Conservation (phyloP, 1,140 invertebrate genomes). For the Saxidomus purpurata region DNA sequence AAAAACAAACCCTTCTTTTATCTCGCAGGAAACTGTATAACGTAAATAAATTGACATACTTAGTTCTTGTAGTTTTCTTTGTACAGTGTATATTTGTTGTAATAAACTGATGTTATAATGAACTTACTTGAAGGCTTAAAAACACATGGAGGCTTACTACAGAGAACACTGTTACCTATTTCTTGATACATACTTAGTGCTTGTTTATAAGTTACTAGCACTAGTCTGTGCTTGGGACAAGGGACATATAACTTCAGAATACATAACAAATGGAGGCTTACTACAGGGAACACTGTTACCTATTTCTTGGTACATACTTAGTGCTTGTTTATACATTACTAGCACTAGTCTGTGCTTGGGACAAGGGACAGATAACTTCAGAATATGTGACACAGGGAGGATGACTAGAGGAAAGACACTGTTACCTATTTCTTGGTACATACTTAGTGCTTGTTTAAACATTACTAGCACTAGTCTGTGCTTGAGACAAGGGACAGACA, state of each 20-base stretch:
- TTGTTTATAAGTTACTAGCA: too few relatives aligned
- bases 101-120: background rate
- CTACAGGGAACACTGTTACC: background rate
- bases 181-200: too few relatives aligned
- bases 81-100: conserved; percentile 24
- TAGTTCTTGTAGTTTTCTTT: background rate
- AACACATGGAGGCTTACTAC: too few relatives aligned
- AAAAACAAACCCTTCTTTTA: background rate
- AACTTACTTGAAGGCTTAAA: too few relatives aligned
- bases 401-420: background rate
- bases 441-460: background rate
- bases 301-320: background rate
- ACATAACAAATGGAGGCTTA: too few relatives aligned
- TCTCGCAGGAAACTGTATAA: background rate
- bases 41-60: conserved; percentile 33
- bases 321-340: background rate
- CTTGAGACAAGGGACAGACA: background rate
- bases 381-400: background rate
- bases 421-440: background rate
- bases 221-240: too few relatives aligned
- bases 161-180: too few relatives aligned
- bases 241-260: too few relatives aligned
- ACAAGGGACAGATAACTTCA: background rate
- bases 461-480: background rate
- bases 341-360: background rate